Percentiles rank a stretch among this genome's conserved stretches.
Conservation (phyloP, 2,113 vertebrate genomes). For the Eublepharis macularius region DNA sequence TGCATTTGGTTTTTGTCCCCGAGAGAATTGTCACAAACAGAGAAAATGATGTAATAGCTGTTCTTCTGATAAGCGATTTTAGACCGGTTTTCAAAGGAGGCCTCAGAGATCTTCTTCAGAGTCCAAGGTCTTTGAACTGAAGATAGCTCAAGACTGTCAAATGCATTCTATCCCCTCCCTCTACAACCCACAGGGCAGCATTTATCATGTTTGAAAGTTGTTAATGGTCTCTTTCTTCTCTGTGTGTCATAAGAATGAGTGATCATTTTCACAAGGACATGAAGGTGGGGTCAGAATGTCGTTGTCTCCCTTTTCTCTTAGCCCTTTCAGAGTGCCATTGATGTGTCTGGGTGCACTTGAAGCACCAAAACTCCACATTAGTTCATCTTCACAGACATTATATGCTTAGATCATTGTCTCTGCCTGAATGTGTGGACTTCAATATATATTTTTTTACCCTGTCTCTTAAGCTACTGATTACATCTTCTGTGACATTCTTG, state of each 20-base stretch:
- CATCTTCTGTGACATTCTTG: not conserved
- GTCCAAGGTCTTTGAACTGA: not conserved
- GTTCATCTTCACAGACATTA: not conserved
- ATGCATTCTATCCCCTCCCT: not conserved
- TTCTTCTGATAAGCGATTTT: not conserved
- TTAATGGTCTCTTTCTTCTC: not conserved
- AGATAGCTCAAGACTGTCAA: not conserved
- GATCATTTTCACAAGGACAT: not conserved
- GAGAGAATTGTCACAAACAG: not conserved
- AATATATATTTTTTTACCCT: not conserved
- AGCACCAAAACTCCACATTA: not conserved
- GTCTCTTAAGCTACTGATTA: not conserved
- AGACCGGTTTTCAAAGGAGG: not conserved
- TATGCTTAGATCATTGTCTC: not conserved
- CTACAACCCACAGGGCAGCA: not conserved
- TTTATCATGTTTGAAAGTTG: not conserved
- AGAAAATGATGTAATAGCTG: not conserved
- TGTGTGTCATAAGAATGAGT: not conserved
- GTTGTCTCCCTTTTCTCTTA: not conserved
- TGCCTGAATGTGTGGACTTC: not conserved
- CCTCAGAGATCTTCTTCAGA: not conserved
- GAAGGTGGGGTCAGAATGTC: not conserved
- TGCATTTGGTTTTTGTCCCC: not conserved
- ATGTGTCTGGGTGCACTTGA: not conserved
- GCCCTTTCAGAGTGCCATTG: not conserved